Percentiles rank a stretch among this genome's conserved stretches.
phyloP scores from a whole-genome alignment of 2,113 vertebrate genomes.

The Coregonus clupeaformis region DNA sequence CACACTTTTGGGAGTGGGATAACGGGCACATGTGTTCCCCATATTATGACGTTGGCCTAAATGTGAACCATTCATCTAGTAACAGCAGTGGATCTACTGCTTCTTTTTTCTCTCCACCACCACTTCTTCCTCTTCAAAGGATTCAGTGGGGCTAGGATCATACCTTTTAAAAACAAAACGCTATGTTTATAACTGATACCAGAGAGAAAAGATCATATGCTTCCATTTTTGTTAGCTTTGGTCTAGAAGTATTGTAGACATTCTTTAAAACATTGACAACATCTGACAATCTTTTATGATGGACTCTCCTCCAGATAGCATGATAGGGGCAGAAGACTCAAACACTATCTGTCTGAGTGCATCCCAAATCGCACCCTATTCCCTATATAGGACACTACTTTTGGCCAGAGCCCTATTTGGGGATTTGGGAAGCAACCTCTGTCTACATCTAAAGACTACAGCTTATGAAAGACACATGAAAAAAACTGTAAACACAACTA shows the following conservation, averaged over 20 bases:
- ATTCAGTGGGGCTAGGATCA: conserved; percentile 36
- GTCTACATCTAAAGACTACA: conserved; percentile 17
- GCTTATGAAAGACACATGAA: neutral
- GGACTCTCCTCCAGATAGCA: conserved; percentile 38
- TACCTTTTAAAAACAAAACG: conserved; percentile 70
- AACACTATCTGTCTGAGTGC: too few relatives aligned
- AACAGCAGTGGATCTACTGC: conserved; percentile 65
- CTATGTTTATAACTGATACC: conserved; percentile 60
- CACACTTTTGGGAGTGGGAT: conserved; percentile 37
- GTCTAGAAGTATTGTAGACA: conserved; percentile 65
- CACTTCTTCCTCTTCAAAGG: conserved; percentile 69
- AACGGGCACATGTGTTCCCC: conserved; percentile 71
- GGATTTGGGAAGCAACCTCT: neutral
- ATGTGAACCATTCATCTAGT: conserved; percentile 72
- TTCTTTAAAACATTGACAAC: conserved; percentile 73
- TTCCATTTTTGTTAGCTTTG: conserved; percentile 69
- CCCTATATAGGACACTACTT: too few relatives aligned
- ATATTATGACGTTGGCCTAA: conserved; percentile 63
- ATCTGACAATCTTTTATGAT: conserved; percentile 66
- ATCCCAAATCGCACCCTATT: too few relatives aligned
- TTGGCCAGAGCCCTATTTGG: too few relatives aligned
- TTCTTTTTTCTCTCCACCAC: conserved; percentile 57
- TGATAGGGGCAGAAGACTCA: conserved; percentile 46
- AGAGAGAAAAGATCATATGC: conserved; percentile 59
- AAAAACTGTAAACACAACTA: neutral